phyloP scores from a whole-genome alignment of 2,888 invertebrate genomes.

The Thalpophila matura region DNA sequence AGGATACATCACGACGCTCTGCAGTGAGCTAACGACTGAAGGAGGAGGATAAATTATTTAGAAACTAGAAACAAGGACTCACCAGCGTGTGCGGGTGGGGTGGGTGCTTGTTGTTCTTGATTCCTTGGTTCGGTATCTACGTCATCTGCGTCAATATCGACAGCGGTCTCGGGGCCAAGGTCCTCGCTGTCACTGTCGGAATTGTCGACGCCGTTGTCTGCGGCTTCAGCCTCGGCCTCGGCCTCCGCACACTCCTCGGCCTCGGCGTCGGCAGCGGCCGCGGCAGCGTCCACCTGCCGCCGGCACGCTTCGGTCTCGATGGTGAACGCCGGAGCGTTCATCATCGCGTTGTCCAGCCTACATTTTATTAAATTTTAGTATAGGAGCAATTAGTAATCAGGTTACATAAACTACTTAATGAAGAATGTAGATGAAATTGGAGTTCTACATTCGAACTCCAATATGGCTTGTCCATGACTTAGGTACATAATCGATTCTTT shows the following conservation, averaged over 20 bases:
- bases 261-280: constrained; percentile 68
- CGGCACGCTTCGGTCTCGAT: constrained; percentile 84
- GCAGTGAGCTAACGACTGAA: too few species aligned
- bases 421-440: constrained; percentile 5
- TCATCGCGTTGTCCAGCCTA: constrained; percentile 89
- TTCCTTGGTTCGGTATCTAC: constrained; percentile 86
- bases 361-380: neutral
- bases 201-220: constrained; percentile 83
- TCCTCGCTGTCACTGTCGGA: constrained; percentile 92
- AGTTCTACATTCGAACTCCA: too few species aligned
- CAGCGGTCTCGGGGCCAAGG: constrained; percentile 94
- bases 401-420: too few species aligned
- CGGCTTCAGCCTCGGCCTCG: constrained; percentile 64
- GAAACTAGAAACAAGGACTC: too few species aligned
- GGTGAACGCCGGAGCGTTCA: constrained; percentile 86
- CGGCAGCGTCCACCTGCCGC: constrained; percentile 75
- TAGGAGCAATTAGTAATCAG: neutral
- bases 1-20: too few species aligned
- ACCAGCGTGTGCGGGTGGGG: constrained; percentile 91
- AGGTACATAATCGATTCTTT: too few species aligned
- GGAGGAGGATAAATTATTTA: too few species aligned
- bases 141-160: constrained; percentile 93
- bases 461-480: too few species aligned
- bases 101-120: constrained; percentile 89
- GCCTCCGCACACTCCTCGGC: constrained; percentile 76